A percentile compares a stretch with the other conserved stretches of the same genome.
Evolutionary conservation across 2,797 vertebrate species (phyloP).

Genomic region (Centropyge bicolor): DNA sequence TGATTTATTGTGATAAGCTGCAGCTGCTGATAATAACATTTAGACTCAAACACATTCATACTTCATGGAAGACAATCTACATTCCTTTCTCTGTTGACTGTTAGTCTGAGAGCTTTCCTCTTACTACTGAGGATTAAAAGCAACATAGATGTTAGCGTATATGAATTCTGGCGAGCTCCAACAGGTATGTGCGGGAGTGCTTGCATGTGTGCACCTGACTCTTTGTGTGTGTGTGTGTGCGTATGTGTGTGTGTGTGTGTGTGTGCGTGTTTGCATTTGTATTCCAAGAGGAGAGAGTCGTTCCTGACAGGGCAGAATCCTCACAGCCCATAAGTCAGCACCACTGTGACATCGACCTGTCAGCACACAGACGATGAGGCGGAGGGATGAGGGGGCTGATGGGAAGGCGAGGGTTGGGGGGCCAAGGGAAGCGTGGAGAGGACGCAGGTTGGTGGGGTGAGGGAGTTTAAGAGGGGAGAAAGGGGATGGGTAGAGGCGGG

Average conservation of each 20-base stretch:
- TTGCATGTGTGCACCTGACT: slow-evolving; percentile 59
- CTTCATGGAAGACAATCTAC: slow-evolving; percentile 24
- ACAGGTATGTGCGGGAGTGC: slow-evolving; percentile 65
- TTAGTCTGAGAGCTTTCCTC: slow-evolving; percentile 2
- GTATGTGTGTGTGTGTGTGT: slow-evolving; percentile 30
- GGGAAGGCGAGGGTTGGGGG: slow-evolving; percentile 77
- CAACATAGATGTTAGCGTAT: slow-evolving; percentile 29
- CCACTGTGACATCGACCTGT: slow-evolving; percentile 88
- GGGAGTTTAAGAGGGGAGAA: slow-evolving; percentile 70
- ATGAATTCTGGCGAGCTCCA: slow-evolving; percentile 59
- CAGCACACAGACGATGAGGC: slow-evolving; percentile 88
- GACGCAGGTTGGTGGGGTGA: slow-evolving; percentile 50
- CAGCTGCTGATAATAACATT: slow-evolving; percentile 3
- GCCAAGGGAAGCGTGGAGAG: slow-evolving; percentile 44
- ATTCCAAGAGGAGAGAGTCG: slow-evolving; percentile 85
- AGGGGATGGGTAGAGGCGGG: slow-evolving; percentile 62
- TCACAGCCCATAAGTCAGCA: slow-evolving; percentile 95
- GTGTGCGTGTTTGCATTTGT: slow-evolving; percentile 51
- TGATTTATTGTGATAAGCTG: slow-evolving; percentile 11
- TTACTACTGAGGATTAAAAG: slow-evolving; percentile 31
- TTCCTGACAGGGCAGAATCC: slow-evolving; percentile 87
- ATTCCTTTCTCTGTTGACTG: slow-evolving; percentile 37
- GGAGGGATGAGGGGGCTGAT: slow-evolving; percentile 74
- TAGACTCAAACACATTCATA: slow-evolving; percentile 5
- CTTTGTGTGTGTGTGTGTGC: slow-evolving; percentile 16